Evolutionary conservation across 2,888 invertebrate genomes (phyloP), one percentile per base, ranked within the genome.

Genomic region (Melitaea athalia): DNA sequence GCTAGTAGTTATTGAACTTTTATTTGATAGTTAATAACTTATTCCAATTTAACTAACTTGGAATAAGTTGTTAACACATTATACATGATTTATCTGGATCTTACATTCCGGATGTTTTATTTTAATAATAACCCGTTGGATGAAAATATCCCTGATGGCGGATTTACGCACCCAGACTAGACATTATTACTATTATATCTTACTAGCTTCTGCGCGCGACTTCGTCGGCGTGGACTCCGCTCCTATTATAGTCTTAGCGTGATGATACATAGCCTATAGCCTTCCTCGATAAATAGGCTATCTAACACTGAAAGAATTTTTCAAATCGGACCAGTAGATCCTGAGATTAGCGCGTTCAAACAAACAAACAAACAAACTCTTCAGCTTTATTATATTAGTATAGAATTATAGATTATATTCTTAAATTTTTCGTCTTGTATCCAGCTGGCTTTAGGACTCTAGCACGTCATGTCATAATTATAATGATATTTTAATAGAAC

Each of bases 101-200:
- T 50, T 42, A 70, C 67, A 42, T 57, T 74, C 67, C 76, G 75
- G 73, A 78, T 78, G 76, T 78, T 75, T 73, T 71, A 72, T 71
- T 74, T 73, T 71, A 69, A 74, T 75, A 75, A 76, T 79, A 77
- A 72, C 76, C 72, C 72, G 70, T 65, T 63, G 63, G 71, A 70
- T 77, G 78, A 86, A 86, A 85, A 88, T 86, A 87, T 80, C 78
- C 71, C 74, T 78, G 80, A 80, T 83, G 81, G 74, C 78, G 79
- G 80, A 83, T 82, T 81, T 76, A 74, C 74, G 77, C 87, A 75
- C 87, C 87, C 79, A 88, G 87, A 72, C 75, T 47, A 75, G 76
- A 68, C 72, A 74, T 77, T 74, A 69, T 77, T 72, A 73, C 74
- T 74, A 78, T 76, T 74, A 73, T 72, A n/a, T n/a, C n/a, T n/a